phyloP scores from a whole-genome alignment of 2,888 invertebrate species.

The Ischnus inquisitorius region DNA sequence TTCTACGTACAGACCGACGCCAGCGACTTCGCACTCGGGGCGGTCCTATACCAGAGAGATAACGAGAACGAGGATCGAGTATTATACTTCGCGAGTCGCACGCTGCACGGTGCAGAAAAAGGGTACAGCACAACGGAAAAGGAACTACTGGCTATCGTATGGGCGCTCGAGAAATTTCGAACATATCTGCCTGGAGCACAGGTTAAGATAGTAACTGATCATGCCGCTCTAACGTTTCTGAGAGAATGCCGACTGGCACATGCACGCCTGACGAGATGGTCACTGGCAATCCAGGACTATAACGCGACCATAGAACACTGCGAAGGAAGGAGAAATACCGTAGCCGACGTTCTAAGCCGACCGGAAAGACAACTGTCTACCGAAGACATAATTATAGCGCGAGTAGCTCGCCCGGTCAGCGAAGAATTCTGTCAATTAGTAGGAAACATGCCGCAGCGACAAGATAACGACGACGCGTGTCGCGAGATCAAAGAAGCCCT shows the following conservation, averaged over 20 bases:
- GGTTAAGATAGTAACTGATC: slow-evolving; percentile 66
- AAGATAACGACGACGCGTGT: background rate
- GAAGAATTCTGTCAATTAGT: background rate
- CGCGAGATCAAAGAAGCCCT: background rate
- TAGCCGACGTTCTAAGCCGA: slow-evolving; percentile 50
- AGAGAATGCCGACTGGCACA: slow-evolving; percentile 64
- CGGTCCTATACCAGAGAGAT: slow-evolving; percentile 62
- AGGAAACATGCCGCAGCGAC: background rate
- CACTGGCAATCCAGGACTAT: slow-evolving; percentile 68
- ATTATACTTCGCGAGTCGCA: slow-evolving; percentile 64
- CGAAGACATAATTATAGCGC: background rate
- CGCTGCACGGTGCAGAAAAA: slow-evolving; percentile 55
- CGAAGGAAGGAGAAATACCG: slow-evolving; percentile 53
- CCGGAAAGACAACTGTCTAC: slow-evolving; percentile 1
- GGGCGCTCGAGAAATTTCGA: slow-evolving; percentile 61
- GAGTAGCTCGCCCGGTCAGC: background rate
- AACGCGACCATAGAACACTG: slow-evolving; percentile 57
- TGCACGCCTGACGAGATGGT: slow-evolving; percentile 65
- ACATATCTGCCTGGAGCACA: slow-evolving; percentile 59
- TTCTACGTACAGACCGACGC: slow-evolving; percentile 57
- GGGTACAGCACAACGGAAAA: slow-evolving; percentile 61
- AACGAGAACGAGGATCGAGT: slow-evolving; percentile 37
- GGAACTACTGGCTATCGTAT: slow-evolving; percentile 65
- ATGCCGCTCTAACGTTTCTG: slow-evolving; percentile 62
- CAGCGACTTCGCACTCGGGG: slow-evolving; percentile 63